Evolutionary conservation across 2,797 vertebrate genomes (phyloP), one percentile per base, ranked within the genome.

Genomic region (Pseudomugil gertrudae): DNA sequence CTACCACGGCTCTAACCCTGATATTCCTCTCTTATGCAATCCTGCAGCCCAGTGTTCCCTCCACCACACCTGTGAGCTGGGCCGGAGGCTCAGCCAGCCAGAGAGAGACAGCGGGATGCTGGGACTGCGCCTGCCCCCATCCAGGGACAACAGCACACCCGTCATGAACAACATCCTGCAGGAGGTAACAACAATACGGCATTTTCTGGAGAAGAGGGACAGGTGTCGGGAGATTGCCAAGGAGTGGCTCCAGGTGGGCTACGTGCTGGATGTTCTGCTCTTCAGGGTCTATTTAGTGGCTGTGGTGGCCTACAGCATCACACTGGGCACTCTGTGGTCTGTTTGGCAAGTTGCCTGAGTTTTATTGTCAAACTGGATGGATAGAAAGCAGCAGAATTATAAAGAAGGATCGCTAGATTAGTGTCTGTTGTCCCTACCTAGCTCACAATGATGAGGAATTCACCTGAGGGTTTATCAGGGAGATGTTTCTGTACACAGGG

Each of bases 221-320:
- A 91, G 94, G 56, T 93, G 94, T 62, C 92, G 95, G 0, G 95
- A 96, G 0, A 85, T 96, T 0, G 96, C 96, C 38, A 95, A 92
- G 9, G 97, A 99, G 78, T 99, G 97, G 98, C 92, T 99, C 69
- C 95, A 94, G 43, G 96, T 99, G 38, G 98, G 97, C 77, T 97
- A 97, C 0, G 95, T 98, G 67, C 79, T 98, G 83, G 98, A 99
- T 0, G 92, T 94, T 53, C 93, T 99, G 73, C 95, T 99, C 9
- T 99, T 98, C 89, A 93, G 96, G 0, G 84, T 95, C 0, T 98
- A 99, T 85, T 30, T 99, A 75, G 89, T 92, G 48, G 95, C 95
- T 0, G 85, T 98, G 75, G 88, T 98, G 86, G 94, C 95, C 57
- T 99, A 99, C 74, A 94, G 92, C 74, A 50, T 96, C 93, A 98